These are phyloP conservation scores for Caenorhabditis briggsae DNA, from an alignment of 1,140 invertebrate genomes.

Conservation along the genomic window DNA sequence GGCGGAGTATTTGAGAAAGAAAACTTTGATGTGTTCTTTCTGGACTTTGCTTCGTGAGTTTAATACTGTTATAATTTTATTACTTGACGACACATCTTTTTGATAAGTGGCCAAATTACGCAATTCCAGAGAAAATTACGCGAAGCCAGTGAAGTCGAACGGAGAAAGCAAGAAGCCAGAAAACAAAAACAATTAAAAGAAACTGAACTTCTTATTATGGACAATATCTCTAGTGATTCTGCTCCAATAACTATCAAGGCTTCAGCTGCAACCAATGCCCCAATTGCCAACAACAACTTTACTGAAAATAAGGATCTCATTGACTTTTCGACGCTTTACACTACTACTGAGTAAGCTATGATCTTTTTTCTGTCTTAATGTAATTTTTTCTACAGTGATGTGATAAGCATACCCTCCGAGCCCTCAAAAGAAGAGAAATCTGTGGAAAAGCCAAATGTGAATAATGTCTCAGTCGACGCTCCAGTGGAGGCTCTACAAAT, in stretches of 20 bases:
- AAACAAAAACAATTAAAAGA: background rate
- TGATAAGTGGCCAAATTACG: too few species aligned
- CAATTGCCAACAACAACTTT: too few species aligned
- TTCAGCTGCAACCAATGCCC: too few species aligned
- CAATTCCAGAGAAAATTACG: constrained; percentile 4
- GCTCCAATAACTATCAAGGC: too few species aligned
- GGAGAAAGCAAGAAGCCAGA: background rate
- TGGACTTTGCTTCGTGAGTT: background rate
- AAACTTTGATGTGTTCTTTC: constrained; percentile 22
- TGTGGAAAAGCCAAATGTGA: too few species aligned
- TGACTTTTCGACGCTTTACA: background rate
- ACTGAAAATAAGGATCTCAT: background rate
- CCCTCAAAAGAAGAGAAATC: background rate
- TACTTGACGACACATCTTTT: background rate
- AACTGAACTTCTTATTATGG: background rate
- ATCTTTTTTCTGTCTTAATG: too few species aligned
- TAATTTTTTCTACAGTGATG: too few species aligned
- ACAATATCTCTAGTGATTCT: background rate
- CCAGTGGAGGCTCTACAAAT: background rate
- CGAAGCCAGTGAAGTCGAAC: background rate
- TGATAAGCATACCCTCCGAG: background rate
- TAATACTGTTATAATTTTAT: background rate
- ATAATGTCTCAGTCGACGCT: too few species aligned
- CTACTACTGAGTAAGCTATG: background rate
- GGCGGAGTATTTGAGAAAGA: background rate